These are phyloP conservation scores for Aldabrachelys gigantea DNA, from an alignment of 2,113 vertebrate genomes.

Conservation along the genomic window DNA sequence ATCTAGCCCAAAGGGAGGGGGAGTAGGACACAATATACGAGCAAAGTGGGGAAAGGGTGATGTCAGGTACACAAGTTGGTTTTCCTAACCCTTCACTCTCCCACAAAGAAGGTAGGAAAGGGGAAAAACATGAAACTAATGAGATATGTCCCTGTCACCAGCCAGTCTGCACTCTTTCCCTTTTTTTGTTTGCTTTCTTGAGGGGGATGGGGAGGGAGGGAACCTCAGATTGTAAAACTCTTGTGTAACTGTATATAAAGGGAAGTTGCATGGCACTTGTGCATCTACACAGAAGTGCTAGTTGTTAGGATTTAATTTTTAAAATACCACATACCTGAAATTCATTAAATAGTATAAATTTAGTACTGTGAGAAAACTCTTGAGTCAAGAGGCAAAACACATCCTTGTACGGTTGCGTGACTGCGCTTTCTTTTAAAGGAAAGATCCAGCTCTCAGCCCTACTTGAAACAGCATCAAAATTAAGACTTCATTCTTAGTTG, in stretches of 20 bases:
- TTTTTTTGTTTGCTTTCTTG: not conserved
- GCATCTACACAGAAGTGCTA: not conserved
- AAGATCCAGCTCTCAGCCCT: slow-evolving; percentile 27
- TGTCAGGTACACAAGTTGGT: not conserved
- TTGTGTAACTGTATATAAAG: not conserved
- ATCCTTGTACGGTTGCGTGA: not conserved
- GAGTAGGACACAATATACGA: not conserved
- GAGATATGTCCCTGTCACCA: not conserved
- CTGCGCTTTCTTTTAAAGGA: not conserved
- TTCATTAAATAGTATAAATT: not conserved
- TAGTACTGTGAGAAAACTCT: not conserved
- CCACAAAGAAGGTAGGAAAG: not conserved
- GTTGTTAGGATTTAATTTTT: not conserved
- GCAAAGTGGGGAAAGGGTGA: not conserved
- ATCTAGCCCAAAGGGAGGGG: not conserved
- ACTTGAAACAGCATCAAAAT: slow-evolving; percentile 12
- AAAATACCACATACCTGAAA: not conserved
- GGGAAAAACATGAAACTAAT: not conserved
- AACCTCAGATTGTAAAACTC: not conserved
- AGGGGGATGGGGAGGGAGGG: not conserved
- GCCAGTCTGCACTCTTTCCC: fast-evolving
- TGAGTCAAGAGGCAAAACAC: slow-evolving; percentile 3
- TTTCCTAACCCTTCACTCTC: not conserved
- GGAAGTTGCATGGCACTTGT: not conserved
- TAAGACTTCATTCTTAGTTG: not conserved